Conservation (phyloP, 2,888 invertebrate genomes). For the Alviniconcha strummeri region DNA sequence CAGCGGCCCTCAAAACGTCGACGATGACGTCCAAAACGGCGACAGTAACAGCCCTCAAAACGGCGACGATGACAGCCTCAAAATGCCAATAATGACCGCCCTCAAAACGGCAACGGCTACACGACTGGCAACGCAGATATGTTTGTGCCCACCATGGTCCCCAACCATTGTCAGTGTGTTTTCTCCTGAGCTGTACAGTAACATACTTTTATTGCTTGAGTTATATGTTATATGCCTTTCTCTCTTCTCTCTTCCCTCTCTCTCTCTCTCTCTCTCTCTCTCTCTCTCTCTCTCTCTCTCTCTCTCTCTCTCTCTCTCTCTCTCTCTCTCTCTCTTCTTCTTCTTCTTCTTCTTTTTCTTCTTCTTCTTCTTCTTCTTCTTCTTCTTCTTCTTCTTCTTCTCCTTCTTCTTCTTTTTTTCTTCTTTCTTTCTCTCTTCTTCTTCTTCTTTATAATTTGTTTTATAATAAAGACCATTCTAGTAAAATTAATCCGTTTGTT, state of each 20-base stretch:
- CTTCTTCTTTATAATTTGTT: neutral
- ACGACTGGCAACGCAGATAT: neutral
- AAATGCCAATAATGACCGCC: too few species aligned
- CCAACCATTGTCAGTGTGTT: slow-evolving; percentile 29
- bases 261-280: slow-evolving; percentile 13
- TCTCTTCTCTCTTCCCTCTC: neutral
- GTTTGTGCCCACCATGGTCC: slow-evolving; percentile 19
- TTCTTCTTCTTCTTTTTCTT: neutral
- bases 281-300: slow-evolving; percentile 17
- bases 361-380: neutral
- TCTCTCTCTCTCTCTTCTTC: slow-evolving; percentile 9
- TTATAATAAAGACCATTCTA: neutral
- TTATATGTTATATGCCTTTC: too few species aligned
- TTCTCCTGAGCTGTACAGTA: neutral
- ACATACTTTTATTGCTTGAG: too few species aligned
- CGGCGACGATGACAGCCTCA: neutral
- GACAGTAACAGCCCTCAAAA: too few species aligned
- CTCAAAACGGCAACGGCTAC: neutral
- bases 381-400: neutral
- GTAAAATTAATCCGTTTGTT: too few species aligned
- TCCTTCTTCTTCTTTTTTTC: neutral
- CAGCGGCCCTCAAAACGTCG: neutral
- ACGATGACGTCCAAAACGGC: neutral
- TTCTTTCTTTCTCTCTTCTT: neutral
- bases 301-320: slow-evolving; percentile 19